Base-by-base conservation (phyloP, 2,888 invertebrate genomes). In the Napeogenes inachia region DNA sequence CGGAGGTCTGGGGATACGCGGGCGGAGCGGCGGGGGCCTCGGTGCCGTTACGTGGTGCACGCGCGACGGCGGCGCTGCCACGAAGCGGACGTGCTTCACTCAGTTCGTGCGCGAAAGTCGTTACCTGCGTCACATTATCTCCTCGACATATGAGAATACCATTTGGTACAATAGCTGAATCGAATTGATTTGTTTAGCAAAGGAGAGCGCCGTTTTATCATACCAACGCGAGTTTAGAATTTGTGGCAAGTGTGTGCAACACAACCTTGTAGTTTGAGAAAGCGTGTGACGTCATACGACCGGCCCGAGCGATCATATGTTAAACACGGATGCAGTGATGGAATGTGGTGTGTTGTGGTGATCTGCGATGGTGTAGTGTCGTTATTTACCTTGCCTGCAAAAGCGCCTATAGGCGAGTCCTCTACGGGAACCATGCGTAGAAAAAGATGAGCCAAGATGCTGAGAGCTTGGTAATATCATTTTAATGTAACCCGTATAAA, bases 381-480 rank as follows among this genome's bases (percentile, higher is more conserved):
- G 77, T 71, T 78, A 78, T 76, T 81, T 84, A 84, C 84, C 87
- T 85, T 79, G 75, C 73, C 75, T 77, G 70, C 77, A 65, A 76
- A 75, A 76, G 80, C 79, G 78, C 83, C 83, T 4, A 35, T 35
- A 80, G 77, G 87, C 86, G 81, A 83, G 77, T 83, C 78, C 76
- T 80, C 76, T 70, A 75, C 81, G 81, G 76, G 84, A 88, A 92
- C 90, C 92, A 93, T 93, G 93, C 88, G 92, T 89, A 92, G 92
- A 90, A 93, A 93, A 93, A 92, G 92, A 93, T 93, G 93, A 93
- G 91, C 91, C 88, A 91, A 84, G 93, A 93, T 93, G 93, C 92
- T 78, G 93, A 93, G 91, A 93, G 93, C 92, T 93, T 93, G 93
- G 93, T 93, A 91, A 89, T 90, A 88, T 89, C 82, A 88, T 73